Percentiles rank a stretch among this genome's conserved stretches.
Conservation (phyloP, 2,113 vertebrate species). For the Perca schrenkii region DNA sequence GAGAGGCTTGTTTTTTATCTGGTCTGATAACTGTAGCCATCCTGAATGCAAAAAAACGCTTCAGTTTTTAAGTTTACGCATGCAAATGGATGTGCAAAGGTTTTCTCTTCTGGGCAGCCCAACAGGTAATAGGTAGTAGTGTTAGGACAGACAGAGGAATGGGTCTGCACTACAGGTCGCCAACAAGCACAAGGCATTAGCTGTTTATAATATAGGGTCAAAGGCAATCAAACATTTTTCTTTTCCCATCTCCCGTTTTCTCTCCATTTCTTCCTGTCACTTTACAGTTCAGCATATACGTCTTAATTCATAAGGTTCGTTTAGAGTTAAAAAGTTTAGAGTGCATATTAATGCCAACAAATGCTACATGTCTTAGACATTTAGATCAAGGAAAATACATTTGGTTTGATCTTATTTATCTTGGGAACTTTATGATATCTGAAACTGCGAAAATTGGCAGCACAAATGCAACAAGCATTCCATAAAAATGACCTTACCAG, state of each 20-base stretch:
- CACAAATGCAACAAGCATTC: background rate
- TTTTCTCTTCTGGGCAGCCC: background rate
- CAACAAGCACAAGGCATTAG: background rate
- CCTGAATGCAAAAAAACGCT: background rate
- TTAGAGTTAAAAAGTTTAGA: background rate
- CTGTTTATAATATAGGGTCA: slow-evolving; percentile 37
- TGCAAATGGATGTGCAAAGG: background rate
- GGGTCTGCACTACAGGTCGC: background rate
- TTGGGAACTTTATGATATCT: background rate
- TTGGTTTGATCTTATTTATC: background rate
- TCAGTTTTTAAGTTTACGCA: background rate
- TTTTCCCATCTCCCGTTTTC: background rate
- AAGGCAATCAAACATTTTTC: background rate
- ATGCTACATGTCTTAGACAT: background rate
- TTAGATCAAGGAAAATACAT: background rate
- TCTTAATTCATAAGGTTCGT: background rate
- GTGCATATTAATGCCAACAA: background rate
- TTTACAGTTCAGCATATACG: background rate
- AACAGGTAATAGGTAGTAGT: slow-evolving; percentile 15
- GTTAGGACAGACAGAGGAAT: slow-evolving; percentile 1
- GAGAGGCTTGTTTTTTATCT: slow-evolving; percentile 29
- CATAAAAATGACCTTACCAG: slow-evolving; percentile 71
- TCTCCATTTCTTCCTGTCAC: background rate
- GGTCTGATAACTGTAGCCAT: slow-evolving; percentile 1
- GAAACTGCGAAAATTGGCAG: background rate